A percentile compares a stretch with the other conserved stretches of the same genome.
Conservation (phyloP, 2,888 invertebrate genomes). For the Drosophila macrothrix region DNA sequence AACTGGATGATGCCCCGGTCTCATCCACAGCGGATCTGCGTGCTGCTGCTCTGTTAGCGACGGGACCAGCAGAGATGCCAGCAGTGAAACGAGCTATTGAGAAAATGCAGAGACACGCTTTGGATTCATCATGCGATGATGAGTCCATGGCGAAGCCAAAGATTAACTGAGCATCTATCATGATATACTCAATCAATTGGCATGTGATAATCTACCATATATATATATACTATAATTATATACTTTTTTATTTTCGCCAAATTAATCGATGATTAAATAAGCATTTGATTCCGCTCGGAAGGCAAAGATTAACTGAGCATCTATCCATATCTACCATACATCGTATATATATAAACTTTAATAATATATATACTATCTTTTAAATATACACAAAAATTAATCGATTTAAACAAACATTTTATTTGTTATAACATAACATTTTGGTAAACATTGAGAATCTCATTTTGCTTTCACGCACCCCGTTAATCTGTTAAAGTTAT, state of each 20-base stretch:
- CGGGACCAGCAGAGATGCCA: conserved; percentile 11
- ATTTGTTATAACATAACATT: conserved; percentile 37
- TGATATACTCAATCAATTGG: not conserved
- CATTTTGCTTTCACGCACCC: not conserved
- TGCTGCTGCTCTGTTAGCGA: conserved; percentile 44
- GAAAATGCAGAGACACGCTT: not conserved
- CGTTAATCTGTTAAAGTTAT: conserved; percentile 10
- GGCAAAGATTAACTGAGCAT: not conserved
- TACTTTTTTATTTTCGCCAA: too few species aligned
- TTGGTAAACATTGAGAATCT: conserved; percentile 49
- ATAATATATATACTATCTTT: not conserved
- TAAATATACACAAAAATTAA: not conserved
- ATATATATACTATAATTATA: not conserved
- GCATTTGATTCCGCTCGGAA: too few species aligned
- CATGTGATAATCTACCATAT: conserved; percentile 5
- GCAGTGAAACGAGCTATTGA: not conserved
- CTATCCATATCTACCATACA: not conserved
- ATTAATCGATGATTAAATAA: too few species aligned
- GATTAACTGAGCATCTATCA: conserved; percentile 3
- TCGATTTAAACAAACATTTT: conserved; percentile 27
- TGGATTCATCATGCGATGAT: conserved; percentile 25
- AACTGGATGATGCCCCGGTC: conserved; percentile 25
- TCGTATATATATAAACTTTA: not conserved
- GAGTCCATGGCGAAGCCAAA: conserved; percentile 17
- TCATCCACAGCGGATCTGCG: conserved; percentile 39